A percentile compares a stretch with the other conserved stretches of the same genome.
phyloP scores from a whole-genome alignment of 2,797 vertebrate genomes.

The Sebastes dallii region DNA sequence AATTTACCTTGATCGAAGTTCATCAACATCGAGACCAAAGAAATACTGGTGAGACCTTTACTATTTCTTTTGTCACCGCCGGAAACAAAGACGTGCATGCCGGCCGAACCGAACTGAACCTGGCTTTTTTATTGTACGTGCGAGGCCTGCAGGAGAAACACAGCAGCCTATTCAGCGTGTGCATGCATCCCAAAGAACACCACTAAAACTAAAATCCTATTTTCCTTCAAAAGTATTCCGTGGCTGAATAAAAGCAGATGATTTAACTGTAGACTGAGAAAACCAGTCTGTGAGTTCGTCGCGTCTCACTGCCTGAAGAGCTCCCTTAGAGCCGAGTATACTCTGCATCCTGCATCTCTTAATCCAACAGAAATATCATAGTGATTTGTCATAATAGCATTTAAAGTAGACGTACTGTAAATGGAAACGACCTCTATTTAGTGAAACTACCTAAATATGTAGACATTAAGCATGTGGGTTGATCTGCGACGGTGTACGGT shows the following conservation, averaged over 20 bases:
- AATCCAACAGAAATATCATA: conserved; percentile 15
- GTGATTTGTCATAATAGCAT: conserved; percentile 40
- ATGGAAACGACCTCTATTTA: conserved; percentile 47
- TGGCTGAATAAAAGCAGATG: neutral
- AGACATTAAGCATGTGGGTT: conserved; percentile 62
- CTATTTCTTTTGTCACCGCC: conserved; percentile 35
- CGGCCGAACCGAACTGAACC: neutral
- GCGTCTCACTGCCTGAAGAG: conserved; percentile 42
- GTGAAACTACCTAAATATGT: conserved; percentile 41
- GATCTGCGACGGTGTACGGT: conserved; percentile 21
- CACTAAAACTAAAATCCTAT: conserved; percentile 1
- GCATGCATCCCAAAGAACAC: conserved; percentile 49
- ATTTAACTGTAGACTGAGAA: conserved; percentile 22
- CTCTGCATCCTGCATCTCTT: conserved; percentile 41
- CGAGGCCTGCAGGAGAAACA: neutral
- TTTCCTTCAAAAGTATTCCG: conserved; percentile 8
- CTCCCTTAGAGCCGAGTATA: conserved; percentile 13
- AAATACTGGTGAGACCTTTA: conserved; percentile 57
- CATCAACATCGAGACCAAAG: conserved; percentile 79
- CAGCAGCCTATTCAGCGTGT: neutral
- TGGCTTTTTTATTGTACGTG: neutral
- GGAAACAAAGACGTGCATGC: conserved; percentile 1
- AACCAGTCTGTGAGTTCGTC: conserved; percentile 5
- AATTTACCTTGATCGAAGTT: conserved; percentile 14
- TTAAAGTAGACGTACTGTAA: conserved; percentile 52